These are phyloP conservation scores for Pholis gunnellus DNA, from an alignment of 2,113 vertebrate genomes.

Conservation along the genomic window DNA sequence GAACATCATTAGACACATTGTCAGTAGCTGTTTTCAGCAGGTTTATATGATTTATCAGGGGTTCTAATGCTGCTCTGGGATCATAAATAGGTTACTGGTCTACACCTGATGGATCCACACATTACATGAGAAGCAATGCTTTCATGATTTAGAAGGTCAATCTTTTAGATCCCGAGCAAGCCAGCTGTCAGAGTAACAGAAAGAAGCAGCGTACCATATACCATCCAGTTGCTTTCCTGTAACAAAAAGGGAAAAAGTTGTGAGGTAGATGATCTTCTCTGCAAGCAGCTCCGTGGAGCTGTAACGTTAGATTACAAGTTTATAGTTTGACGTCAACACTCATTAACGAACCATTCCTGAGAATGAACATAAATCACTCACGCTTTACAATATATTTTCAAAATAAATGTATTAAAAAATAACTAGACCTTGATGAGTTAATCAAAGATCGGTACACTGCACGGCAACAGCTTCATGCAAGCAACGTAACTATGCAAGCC, in stretches of 20 bases:
- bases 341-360: background rate
- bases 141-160: background rate
- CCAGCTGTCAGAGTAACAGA: slow-evolving; percentile 7
- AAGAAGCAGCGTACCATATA: slow-evolving; percentile 89
- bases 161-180: background rate
- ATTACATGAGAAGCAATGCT: background rate
- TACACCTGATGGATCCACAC: slow-evolving; percentile 7
- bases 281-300: background rate
- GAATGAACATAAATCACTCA: background rate
- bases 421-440: background rate
- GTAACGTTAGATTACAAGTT: slow-evolving; percentile 5
- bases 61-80: background rate
- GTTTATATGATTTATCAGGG: background rate
- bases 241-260: slow-evolving; percentile 55
- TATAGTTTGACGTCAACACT: background rate
- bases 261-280: slow-evolving; percentile 8
- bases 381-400: background rate
- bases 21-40: background rate
- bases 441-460: background rate
- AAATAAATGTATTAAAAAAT: background rate
- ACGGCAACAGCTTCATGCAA: background rate
- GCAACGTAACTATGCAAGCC: background rate
- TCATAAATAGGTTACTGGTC: slow-evolving; percentile 19
- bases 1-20: background rate
- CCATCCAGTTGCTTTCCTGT: slow-evolving; percentile 98